Percentiles rank a stretch among this genome's conserved stretches.
Conservation (phyloP, 2,113 vertebrate genomes). For the Pantherophis guttatus region DNA sequence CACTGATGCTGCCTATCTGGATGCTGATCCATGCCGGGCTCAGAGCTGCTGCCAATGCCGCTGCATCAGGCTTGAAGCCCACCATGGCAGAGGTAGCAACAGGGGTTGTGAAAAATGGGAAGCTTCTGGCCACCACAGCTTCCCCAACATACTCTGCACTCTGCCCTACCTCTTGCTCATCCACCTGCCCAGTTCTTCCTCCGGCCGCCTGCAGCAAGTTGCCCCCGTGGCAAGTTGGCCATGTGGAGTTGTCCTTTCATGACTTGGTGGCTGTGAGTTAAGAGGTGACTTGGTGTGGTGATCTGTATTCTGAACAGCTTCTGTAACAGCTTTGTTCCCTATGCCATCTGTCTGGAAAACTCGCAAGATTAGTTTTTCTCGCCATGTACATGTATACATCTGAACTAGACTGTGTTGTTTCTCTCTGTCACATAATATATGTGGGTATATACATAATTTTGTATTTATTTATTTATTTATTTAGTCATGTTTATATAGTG, state of each 20-base stretch:
- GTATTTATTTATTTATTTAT: too few relatives aligned
- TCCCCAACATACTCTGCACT: background rate
- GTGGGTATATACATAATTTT: too few relatives aligned
- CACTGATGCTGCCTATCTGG: too few relatives aligned
- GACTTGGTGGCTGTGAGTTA: background rate
- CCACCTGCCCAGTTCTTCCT: background rate
- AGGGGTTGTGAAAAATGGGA: background rate
- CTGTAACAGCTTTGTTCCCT: too few relatives aligned
- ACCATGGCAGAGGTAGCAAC: background rate
- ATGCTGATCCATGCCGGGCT: background rate
- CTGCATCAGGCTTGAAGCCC: background rate
- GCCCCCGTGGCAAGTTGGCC: background rate
- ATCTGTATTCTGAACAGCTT: background rate
- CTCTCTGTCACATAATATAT: too few relatives aligned
- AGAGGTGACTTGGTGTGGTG: background rate
- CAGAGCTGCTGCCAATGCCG: background rate
- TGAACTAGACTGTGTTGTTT: too few relatives aligned
- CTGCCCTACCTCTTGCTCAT: background rate
- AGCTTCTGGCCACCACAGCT: background rate
- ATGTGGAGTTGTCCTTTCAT: background rate
- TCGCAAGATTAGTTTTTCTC: too few relatives aligned
- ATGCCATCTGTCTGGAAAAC: too few relatives aligned
- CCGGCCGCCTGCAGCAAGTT: background rate
- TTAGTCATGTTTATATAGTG: too few relatives aligned
- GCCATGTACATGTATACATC: too few relatives aligned